Evolutionary conservation across 2,888 invertebrate species (phyloP).

Genomic region (Hirtodrosophila alboralis): DNA sequence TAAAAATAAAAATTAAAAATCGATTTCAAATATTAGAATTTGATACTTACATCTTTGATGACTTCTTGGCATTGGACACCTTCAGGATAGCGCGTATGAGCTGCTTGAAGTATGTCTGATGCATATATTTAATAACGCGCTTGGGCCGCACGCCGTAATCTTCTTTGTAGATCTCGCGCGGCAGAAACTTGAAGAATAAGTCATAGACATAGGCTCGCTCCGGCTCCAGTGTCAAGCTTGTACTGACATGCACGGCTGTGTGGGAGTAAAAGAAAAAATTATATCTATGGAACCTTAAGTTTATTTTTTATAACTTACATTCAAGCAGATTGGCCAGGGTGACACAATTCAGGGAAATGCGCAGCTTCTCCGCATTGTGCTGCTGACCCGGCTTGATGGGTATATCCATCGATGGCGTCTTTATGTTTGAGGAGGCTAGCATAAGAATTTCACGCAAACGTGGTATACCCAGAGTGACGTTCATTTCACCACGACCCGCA

Average conservation of each 20-base stretch:
- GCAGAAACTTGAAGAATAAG: conserved; percentile 90
- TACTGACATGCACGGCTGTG: conserved; percentile 81
- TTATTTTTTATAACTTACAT: conserved; percentile 74
- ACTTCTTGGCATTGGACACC: conserved; percentile 85
- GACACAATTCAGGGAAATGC: conserved; percentile 90
- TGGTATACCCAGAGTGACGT: conserved; percentile 99
- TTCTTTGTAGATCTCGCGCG: conserved; percentile 89
- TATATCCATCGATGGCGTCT: conserved; percentile 98
- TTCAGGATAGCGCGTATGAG: conserved; percentile 88
- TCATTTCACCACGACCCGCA: conserved; percentile 99
- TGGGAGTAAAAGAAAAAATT: background rate
- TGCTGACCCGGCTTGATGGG: conserved; percentile 88
- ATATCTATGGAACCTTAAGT: background rate
- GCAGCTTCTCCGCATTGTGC: conserved; percentile 88
- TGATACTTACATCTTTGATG: conserved; percentile 69
- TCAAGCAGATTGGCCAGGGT: conserved; percentile 92
- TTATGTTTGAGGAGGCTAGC: conserved; percentile 96
- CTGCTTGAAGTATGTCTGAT: conserved; percentile 88
- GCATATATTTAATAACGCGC: conserved; percentile 90
- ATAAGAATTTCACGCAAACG: conserved; percentile 98
- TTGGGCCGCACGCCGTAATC: conserved; percentile 89
- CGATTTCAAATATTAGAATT: too few species aligned
- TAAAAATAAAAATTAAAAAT: too few species aligned
- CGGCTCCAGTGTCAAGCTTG: conserved; percentile 85
- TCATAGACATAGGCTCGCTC: conserved; percentile 87